Evolutionary conservation across 2,888 invertebrate genomes (phyloP).

Genomic region (Drosophila cyrtoloma): DNA sequence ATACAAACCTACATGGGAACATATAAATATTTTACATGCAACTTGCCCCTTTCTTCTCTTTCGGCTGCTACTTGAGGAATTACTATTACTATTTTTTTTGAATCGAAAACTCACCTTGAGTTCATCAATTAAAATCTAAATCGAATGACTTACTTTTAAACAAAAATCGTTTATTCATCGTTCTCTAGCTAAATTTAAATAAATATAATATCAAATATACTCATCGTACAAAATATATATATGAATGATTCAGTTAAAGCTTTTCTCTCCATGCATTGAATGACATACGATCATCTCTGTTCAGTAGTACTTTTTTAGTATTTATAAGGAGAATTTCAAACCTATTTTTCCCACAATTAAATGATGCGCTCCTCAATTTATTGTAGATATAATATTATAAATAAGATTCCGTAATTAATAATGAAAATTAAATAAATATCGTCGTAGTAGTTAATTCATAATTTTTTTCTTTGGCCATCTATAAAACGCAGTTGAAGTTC

Average conservation of each 20-base stretch:
- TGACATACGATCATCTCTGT: neutral
- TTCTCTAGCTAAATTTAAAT: neutral
- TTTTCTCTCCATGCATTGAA: neutral
- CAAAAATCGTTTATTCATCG: neutral
- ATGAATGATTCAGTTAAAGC: neutral
- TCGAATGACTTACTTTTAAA: neutral
- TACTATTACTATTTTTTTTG: no score
- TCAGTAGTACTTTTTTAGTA: neutral
- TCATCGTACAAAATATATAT: neutral
- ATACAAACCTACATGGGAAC: neutral
- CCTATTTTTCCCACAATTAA: no score
- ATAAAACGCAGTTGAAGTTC: constrained; percentile 20
- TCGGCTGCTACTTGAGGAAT: neutral
- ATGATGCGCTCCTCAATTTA: neutral
- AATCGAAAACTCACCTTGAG: neutral
- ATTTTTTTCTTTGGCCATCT: neutral
- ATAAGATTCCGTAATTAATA: neutral
- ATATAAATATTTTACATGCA: constrained; percentile 3
- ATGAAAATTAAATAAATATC: neutral
- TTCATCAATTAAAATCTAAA: neutral
- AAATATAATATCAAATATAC: neutral
- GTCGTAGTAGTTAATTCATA: neutral
- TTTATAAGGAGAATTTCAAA: neutral
- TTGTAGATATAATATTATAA: neutral
- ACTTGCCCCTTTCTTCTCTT: neutral